Evolutionary conservation across 1,140 invertebrate genomes (phyloP), one percentile per base, ranked within the genome.

Genomic region (Akabosia matsudoensis): DNA sequence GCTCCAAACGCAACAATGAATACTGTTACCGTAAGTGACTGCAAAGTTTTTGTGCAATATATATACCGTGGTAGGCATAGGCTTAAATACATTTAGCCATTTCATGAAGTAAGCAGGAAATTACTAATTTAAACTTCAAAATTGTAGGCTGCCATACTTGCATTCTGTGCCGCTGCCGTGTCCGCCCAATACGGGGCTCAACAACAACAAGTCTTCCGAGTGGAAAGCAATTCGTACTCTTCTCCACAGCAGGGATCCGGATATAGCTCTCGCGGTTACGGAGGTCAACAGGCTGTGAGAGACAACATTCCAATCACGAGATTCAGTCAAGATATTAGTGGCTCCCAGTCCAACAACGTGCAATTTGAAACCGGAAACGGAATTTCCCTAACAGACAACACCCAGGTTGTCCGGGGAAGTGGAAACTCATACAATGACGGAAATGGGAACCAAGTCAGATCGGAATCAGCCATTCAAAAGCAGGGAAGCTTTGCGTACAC

Each of bases 281-380:
- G 28, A 3, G 31, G 28, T 34, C n/a, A n/a, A n/a, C n/a, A n/a
- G n/a, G 2, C 70, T 28, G 18, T 14, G 3, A 28, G 18, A 2
- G 28, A 22, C 22, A 51, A n/a, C 33, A 51, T 72, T 28, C 31
- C 70, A n/a, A 72, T 72, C 26, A 72, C 70, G 33, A 2, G 70
- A 7, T 72, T 72, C 70, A 37, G 4, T 22, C 70, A 72, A 2
- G 70, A 72, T 4, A 72, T 72, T 26, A 16, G 70, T 13, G 70
- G 70, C 3, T 34, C 70, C 16, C 13, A 22, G 1, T 22, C 33
- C 33, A 7, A 18, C 70, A 51, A 34, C 24, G 16, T 72, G 1
- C 22, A 34, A 56, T 56, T 30, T 34, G 7, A 72, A 28, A 45
- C 33, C 22, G 70, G 7, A 13, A 72, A 72, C 26, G 70, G 70